Conservation (phyloP, 2,888 invertebrate species). For the Alitta virens region DNA sequence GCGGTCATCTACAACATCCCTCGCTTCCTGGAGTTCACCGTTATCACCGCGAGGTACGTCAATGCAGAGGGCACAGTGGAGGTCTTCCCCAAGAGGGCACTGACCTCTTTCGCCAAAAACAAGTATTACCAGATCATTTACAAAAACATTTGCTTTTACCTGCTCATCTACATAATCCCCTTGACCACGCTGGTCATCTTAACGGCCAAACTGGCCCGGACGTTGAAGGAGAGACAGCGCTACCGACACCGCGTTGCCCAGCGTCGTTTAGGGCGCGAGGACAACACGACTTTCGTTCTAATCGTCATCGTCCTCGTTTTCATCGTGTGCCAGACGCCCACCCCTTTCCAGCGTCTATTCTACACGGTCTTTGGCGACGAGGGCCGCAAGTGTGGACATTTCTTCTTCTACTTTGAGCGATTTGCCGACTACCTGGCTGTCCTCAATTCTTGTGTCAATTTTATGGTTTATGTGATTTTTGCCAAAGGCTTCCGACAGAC, state of each 20-base stretch:
- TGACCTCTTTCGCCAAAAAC: conserved; percentile 12
- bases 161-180: conserved; percentile 23
- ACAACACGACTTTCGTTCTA: conserved; percentile 46
- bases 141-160: conserved; percentile 22
- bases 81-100: background rate
- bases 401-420: conserved; percentile 32
- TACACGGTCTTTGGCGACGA: conserved; percentile 14
- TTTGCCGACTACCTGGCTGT: conserved; percentile 45
- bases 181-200: conserved; percentile 16
- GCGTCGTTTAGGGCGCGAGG: conserved; percentile 39
- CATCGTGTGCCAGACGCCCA: conserved; percentile 50
- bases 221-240: conserved; percentile 3
- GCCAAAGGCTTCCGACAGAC: conserved; percentile 41
- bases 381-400: conserved; percentile 24
- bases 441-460: conserved; percentile 50
- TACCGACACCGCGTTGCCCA: background rate
- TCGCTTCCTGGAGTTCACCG: conserved; percentile 18
- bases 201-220: conserved; percentile 15
- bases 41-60: background rate
- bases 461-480: conserved; percentile 50
- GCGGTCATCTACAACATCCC: conserved; percentile 22
- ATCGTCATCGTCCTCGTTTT: conserved; percentile 52
- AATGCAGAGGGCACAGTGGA: background rate
- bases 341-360: conserved; percentile 15
- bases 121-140: conserved; percentile 15